phyloP scores from a whole-genome alignment of 2,113 vertebrate species.

The Cottus gobio region DNA sequence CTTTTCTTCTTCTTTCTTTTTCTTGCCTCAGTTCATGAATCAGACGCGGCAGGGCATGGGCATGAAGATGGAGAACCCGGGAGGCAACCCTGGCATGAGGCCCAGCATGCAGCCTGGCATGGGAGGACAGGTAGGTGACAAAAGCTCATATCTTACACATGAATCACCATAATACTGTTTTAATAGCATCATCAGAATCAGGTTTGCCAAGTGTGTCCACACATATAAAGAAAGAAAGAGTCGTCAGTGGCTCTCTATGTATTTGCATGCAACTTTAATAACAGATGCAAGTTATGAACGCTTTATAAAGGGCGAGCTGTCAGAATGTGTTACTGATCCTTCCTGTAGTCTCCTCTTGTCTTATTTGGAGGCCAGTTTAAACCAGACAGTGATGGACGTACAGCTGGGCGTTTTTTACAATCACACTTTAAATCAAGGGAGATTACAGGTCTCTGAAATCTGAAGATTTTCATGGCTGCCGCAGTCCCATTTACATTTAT shows the following conservation, averaged over 20 bases:
- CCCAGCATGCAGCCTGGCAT: conserved; percentile 85
- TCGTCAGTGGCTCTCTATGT: neutral
- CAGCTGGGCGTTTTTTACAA: neutral
- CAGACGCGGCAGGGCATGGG: conserved; percentile 91
- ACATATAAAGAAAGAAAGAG: neutral
- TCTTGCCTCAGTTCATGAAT: conserved; percentile 91
- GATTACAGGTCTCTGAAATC: neutral
- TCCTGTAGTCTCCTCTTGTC: neutral
- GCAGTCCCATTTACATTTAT: neutral
- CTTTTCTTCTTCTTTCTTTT: too few relatives aligned
- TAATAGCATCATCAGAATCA: neutral
- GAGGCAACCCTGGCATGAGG: conserved; percentile 84
- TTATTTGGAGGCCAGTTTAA: neutral
- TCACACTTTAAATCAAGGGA: neutral
- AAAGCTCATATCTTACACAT: neutral
- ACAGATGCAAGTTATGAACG: neutral
- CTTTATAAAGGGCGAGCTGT: neutral
- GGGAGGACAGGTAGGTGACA: conserved; percentile 84
- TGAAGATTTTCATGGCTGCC: neutral
- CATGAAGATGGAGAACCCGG: conserved; percentile 92
- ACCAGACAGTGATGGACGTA: neutral
- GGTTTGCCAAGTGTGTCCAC: neutral
- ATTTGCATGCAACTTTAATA: neutral
- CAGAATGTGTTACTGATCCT: neutral
- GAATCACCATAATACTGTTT: neutral